Evolutionary conservation across 2,797 vertebrate species (phyloP), one percentile per base, ranked within the genome.

Genomic region (Hozukius guyotensis): DNA sequence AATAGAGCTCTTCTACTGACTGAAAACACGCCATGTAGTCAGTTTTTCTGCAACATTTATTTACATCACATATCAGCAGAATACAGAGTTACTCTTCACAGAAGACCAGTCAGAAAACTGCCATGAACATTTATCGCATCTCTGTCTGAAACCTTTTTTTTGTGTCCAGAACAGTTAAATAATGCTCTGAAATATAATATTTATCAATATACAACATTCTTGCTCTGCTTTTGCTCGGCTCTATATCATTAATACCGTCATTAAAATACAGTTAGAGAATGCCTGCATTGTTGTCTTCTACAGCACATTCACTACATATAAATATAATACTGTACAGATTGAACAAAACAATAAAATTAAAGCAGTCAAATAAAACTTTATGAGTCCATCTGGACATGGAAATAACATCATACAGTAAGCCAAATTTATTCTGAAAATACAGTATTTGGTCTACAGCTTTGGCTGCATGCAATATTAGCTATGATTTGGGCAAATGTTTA

Each of bases 61-160:
- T 93, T 83, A 72, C 79, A 88, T 80, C 85, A 91, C 87, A 92
- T 1, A 76, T 82, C 75, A 89, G 85, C 82, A 84, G 82, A 85
- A 88, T 72, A 91, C 90, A 91, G 70, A 1, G 29, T 69, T 49
- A 89, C 88, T 92, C 90, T 92, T 90, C 89, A 91, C 88, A 88
- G 88, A 91, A 92, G 90, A 92, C 87, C 84, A 67, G 75, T 80
- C 59, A 66, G 62, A 57, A 66, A 83, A 70, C 67, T 16, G 75
- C 57, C 73, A 61, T 25, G 20, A 57, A 77, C 55, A 61, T 70
- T 46, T 11, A 72, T 62, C 46, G 2, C 60, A 1, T 34, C 32
- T 38, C 9, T 59, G 24, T 32, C 34, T 20, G 22, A 49, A 59
- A 22, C 11, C 5, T 20, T 20, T 8, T 25, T 13, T 25, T 6